These are phyloP conservation scores for Solea senegalensis DNA, from an alignment of 2,113 vertebrate genomes.

Conservation along the genomic window DNA sequence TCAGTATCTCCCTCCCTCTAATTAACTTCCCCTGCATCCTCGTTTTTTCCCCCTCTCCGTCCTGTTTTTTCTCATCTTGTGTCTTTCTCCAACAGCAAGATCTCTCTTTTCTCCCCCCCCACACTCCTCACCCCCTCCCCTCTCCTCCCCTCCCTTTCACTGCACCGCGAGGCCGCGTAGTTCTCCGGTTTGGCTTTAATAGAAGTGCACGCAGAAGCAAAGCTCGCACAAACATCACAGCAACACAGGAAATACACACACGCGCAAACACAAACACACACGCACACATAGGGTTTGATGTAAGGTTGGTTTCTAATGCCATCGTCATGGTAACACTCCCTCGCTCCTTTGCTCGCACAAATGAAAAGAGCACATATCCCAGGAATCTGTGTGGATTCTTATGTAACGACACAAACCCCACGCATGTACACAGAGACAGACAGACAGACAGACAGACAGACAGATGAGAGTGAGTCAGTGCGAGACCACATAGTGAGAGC, in stretches of 20 bases:
- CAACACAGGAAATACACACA: conserved; percentile 18
- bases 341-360: conserved; percentile 62
- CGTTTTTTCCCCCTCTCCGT: conserved; percentile 40
- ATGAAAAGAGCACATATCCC: conserved; percentile 62
- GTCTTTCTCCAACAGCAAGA: conserved; percentile 23
- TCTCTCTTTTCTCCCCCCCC: conserved; percentile 4
- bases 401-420: conserved; percentile 70
- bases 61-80: too few species aligned
- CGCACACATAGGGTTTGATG: conserved; percentile 49
- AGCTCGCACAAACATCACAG: conserved; percentile 13
- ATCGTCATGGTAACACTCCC: conserved; percentile 83
- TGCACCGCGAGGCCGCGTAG: conserved; percentile 23
- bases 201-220: conserved; percentile 30
- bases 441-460: conserved; percentile 47
- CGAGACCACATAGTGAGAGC: conserved; percentile 64
- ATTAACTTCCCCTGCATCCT: conserved; percentile 59
- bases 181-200: conserved; percentile 22
- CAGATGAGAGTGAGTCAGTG: conserved; percentile 63
- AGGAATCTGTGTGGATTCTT: conserved; percentile 74
- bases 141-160: conserved; percentile 12
- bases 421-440: conserved; percentile 47
- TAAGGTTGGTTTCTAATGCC: conserved; percentile 73
- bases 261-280: conserved; percentile 9
- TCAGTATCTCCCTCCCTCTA: conserved; percentile 59
- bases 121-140: conserved; percentile 8